Evolutionary conservation across 2,797 vertebrate species (phyloP), one percentile per base, ranked within the genome.

Genomic region (Sebastes variabilis): DNA sequence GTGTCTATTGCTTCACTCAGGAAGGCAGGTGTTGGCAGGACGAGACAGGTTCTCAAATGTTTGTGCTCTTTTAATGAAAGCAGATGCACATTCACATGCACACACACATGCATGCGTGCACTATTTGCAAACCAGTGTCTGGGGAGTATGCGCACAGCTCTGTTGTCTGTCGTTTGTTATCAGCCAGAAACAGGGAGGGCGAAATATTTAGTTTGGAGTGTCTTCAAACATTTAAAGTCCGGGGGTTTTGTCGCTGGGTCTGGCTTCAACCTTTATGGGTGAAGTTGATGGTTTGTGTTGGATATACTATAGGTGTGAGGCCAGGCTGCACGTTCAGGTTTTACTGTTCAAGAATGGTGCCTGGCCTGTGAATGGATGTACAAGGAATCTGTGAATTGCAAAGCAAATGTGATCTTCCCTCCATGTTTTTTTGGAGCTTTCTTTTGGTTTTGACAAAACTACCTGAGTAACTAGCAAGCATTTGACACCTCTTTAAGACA

Each of bases 1-100:
- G 80, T 91, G 91, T 95, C 92, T 73, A 2, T 34, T 6, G 82
- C 87, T 75, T 91, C 83, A 84, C 82, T 85, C 77, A 77, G 82
- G 72, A 67, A 89, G 90, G 85, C 93, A 93, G 92, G 89, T 88
- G 89, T 91, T 93, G 94, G 92, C 93, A 94, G 91, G 87, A 82
- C 13, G 77, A 80, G 83, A 90, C 79, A 80, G 92, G 71, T 85
- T 82, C 79, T 91, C 85, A 85, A 89, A 89, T 89, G 79, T 82
- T 79, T 87, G 74, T 59, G 74, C 84, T 89, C 75, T 86, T 85
- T 90, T 72, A 81, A n/a, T 86, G 84, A 71, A 82, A 86, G 88
- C 83, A 87, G 79, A 80, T 88, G 87, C 89, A 55, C 76, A 49
- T 56, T 52, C 74, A 54, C 78, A 76, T 29, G 9, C 58, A 60